A percentile compares a stretch with the other conserved stretches of the same genome.
Conservation (phyloP, 2,888 invertebrate genomes). For the Spilosoma lubricipeda region DNA sequence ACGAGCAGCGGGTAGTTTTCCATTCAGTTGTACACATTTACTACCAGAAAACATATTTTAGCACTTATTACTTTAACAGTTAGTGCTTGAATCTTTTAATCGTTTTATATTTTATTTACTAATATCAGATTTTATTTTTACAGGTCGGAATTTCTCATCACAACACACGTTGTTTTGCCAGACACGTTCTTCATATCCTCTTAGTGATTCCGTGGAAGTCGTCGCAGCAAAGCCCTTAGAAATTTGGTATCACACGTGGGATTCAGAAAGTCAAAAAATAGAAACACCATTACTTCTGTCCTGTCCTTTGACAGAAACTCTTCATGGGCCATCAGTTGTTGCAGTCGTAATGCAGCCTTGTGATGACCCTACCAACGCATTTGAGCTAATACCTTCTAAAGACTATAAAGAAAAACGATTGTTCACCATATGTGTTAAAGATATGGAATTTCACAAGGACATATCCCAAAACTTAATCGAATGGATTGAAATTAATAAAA, state of each 20-base stretch:
- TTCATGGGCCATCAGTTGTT: constrained; percentile 72
- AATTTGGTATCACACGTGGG: constrained; percentile 89
- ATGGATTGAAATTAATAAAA: constrained; percentile 90
- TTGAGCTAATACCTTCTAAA: constrained; percentile 63
- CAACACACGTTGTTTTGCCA: constrained; percentile 85
- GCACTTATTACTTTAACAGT: constrained; percentile 15
- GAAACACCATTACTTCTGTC: constrained; percentile 88
- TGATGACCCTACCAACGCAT: constrained; percentile 75
- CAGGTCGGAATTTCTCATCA: constrained; percentile 75
- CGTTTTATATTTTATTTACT: not conserved
- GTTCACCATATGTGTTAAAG: constrained; percentile 91
- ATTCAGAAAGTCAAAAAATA: constrained; percentile 72
- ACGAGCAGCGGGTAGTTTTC: constrained; percentile 36
- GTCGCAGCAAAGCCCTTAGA: constrained; percentile 86
- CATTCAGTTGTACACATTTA: constrained; percentile 37
- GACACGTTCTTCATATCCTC: constrained; percentile 72
- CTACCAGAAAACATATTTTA: constrained; percentile 35
- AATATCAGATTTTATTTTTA: constrained; percentile 42
- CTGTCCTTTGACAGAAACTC: constrained; percentile 86
- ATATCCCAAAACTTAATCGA: constrained; percentile 88
- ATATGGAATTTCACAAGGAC: constrained; percentile 88
- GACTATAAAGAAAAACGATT: constrained; percentile 62
- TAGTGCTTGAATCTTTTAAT: not conserved
- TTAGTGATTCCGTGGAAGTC: constrained; percentile 80
- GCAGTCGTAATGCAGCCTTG: constrained; percentile 85